A percentile compares a stretch with the other conserved stretches of the same genome.
These are phyloP conservation scores for Chloroceryle aenea DNA, from an alignment of 2,113 vertebrate genomes.

Conservation along the genomic window DNA sequence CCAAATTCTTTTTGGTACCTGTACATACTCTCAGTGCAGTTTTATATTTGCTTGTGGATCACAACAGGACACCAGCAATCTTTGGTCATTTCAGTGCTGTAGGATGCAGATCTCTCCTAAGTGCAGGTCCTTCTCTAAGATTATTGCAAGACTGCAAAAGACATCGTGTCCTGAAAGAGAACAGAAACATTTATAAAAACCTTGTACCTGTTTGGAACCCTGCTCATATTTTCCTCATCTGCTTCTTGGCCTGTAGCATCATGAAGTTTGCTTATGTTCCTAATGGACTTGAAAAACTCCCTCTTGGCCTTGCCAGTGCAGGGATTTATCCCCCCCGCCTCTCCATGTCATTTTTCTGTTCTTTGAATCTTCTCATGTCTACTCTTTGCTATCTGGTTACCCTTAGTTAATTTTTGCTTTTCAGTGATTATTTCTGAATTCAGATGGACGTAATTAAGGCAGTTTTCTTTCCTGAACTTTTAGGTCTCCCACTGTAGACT, in stretches of 20 bases:
- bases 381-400: background rate
- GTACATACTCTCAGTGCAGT: background rate
- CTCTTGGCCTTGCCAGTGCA: background rate
- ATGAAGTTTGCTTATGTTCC: background rate
- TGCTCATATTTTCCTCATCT: conserved; percentile 8
- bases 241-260: background rate
- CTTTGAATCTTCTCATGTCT: background rate
- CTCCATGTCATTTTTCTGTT: background rate
- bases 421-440: background rate
- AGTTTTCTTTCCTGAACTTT: background rate
- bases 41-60: background rate
- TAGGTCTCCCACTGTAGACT: background rate
- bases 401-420: background rate
- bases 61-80: background rate
- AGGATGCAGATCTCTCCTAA: background rate
- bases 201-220: background rate
- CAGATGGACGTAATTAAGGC: background rate
- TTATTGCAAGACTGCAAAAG: background rate
- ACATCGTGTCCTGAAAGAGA: background rate
- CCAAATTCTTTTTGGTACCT: background rate
- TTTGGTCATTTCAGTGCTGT: background rate
- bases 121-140: background rate
- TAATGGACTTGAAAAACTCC: background rate
- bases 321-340: background rate
- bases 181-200: background rate